Conservation (phyloP, 2,797 vertebrate genomes). For the Sebastes alutus region DNA sequence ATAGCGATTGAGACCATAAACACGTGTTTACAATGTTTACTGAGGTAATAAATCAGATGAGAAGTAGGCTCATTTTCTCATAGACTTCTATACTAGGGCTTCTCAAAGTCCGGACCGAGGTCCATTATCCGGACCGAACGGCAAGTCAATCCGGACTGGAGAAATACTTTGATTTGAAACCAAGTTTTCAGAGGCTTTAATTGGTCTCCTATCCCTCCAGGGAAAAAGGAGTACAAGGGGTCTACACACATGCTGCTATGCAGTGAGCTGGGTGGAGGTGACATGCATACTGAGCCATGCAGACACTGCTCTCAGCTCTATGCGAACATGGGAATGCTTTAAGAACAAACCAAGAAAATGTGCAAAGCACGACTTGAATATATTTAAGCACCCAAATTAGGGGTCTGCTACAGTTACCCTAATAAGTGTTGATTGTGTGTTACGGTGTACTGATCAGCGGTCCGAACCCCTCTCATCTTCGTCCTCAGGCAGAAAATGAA, state of each 20-base stretch:
- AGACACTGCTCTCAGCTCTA: not conserved
- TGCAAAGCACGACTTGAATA: accelerated
- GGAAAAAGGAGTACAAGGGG: conserved; percentile 7
- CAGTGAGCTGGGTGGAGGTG: conserved; percentile 7
- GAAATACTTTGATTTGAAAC: no score
- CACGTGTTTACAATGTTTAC: no score
- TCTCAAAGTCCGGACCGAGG: no score
- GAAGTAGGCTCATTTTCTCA: no score
- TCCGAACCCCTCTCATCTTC: not conserved
- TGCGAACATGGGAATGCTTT: not conserved
- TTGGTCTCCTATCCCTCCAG: not conserved
- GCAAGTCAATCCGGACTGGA: no score
- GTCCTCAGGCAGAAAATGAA: conserved; percentile 67
- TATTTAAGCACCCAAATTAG: not conserved
- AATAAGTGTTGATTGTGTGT: not conserved
- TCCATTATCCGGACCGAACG: no score
- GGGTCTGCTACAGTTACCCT: no score
- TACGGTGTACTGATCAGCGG: not conserved
- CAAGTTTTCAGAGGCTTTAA: not conserved
- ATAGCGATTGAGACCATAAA: no score
- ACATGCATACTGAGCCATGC: conserved; percentile 15
- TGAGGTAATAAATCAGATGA: no score
- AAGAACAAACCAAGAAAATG: not conserved
- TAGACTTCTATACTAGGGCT: no score
- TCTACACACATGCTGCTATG: conserved; percentile 16